Base-by-base conservation (phyloP, 2,113 vertebrate genomes). In the Ariopsis seemanni region DNA sequence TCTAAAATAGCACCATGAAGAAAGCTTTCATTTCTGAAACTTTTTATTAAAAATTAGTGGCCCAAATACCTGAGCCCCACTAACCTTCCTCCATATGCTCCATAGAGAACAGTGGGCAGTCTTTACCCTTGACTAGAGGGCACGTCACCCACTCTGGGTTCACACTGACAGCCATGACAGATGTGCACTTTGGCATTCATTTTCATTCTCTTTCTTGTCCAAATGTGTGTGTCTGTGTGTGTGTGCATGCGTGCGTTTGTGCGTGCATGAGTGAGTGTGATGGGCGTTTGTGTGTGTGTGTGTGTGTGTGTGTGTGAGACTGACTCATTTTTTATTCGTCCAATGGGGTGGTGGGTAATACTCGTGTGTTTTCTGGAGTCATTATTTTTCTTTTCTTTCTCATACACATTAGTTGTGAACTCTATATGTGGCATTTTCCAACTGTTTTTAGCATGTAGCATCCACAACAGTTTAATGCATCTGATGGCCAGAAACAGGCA, bases 131-230 rank as follows among this genome's bases (percentile, higher is more conserved):
- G 94, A 96, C 95, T 95, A 93, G 95, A 96, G 95, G 95, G 93
- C 94, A 96, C 94, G 93, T 95, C 95, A 95, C 94, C 93, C 84
- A 94, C 92, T 94, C 91, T 92, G 94, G 1, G 86, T 90, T 92
- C 95, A 93, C 93, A 91, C 93, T 96, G 95, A 95, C 95, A 96
- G 94, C 94, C 91, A 92, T 96, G 96, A 96, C 95, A 96, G 96
- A 96, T 96, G 94, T 96, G 95, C 94, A 95, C 94, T 94, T 96
- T 96, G 95, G 93, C 93, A 96, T 96, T 97, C 95, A 95, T 95
- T 96, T 96, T 93, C 83, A 84, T 84, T 75, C 82, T 84, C 75
- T 84, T 52, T 86, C 86, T 88, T 34, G 52, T 50, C 62, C 79
- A 71, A 57, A 34, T 67, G 60, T 79, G 60, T 79, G 75, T 53